These are phyloP conservation scores for Tetragonisca angustula DNA, from an alignment of 2,888 invertebrate species.

Conservation along the genomic window DNA sequence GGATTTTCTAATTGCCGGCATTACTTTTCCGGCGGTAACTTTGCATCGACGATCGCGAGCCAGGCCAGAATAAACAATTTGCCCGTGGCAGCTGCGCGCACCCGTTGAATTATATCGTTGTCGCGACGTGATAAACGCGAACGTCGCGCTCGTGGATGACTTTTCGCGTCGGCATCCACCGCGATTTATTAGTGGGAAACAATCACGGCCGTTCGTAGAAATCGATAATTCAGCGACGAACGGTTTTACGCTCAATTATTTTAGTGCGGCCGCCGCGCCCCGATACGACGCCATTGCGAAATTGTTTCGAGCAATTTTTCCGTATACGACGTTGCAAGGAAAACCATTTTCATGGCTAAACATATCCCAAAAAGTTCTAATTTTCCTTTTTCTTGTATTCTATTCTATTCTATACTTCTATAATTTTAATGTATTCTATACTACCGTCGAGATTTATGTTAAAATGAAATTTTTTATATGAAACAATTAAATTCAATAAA, in stretches of 20 bases:
- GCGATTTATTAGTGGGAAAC: slow-evolving; percentile 2
- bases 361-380: not conserved
- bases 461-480: too few relatives aligned
- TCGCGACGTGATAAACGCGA: slow-evolving; percentile 1
- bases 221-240: not conserved
- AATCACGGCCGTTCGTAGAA: not conserved
- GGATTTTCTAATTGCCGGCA: slow-evolving; percentile 50
- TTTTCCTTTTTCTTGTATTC: not conserved
- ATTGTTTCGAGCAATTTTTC: not conserved
- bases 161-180: not conserved
- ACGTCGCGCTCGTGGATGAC: not conserved
- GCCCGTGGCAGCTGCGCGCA: slow-evolving; percentile 1
- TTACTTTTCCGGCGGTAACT: slow-evolving; percentile 33
- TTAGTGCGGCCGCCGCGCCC: too few relatives aligned
- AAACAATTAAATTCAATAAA: too few relatives aligned
- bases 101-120: slow-evolving; percentile 29
- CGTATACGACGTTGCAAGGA: too few relatives aligned
- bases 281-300: not conserved
- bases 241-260: not conserved
- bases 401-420: too few relatives aligned
- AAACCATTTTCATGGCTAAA: not conserved
- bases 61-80: slow-evolving; percentile 27
- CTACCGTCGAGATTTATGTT: too few relatives aligned
- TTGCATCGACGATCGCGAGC: slow-evolving; percentile 36
- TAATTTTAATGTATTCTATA: too few relatives aligned